Percentiles rank a stretch among this genome's conserved stretches.
These are phyloP conservation scores for Drosophila anceps DNA, from an alignment of 2,888 invertebrate genomes.

Conservation along the genomic window DNA sequence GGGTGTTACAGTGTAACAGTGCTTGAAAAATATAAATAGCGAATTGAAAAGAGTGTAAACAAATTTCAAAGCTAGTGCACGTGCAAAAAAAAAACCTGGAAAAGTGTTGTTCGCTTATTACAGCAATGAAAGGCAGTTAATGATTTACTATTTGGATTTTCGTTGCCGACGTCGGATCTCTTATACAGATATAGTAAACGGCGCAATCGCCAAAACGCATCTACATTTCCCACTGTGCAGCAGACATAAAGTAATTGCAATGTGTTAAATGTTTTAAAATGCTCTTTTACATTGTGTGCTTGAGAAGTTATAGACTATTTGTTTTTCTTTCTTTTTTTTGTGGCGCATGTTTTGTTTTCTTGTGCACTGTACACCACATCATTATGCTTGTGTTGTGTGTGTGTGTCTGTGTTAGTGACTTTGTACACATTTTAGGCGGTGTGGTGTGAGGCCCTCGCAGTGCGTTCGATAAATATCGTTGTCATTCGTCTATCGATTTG, in stretches of 20 bases:
- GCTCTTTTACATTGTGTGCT: conserved; percentile 3
- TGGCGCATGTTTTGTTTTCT: conserved; percentile 80
- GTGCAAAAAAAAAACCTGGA: conserved; percentile 29
- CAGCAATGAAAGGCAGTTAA: conserved; percentile 70
- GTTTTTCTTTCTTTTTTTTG: conserved; percentile 39
- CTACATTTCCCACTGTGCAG: conserved; percentile 55
- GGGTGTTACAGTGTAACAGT: conserved; percentile 74
- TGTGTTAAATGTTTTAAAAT: too few species aligned
- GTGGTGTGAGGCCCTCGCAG: conserved; percentile 68
- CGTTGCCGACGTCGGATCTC: conserved; percentile 61
- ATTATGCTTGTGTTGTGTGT: conserved; percentile 55
- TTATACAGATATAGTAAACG: conserved; percentile 58
- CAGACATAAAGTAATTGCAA: conserved; percentile 59
- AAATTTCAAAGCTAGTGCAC: conserved; percentile 32
- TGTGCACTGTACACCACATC: conserved; percentile 77
- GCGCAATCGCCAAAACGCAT: conserved; percentile 53
- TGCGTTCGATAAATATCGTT: conserved; percentile 56
- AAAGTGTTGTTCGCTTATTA: conserved; percentile 26
- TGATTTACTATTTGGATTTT: conserved; percentile 56
- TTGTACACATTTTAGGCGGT: conserved; percentile 75
- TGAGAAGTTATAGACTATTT: conserved; percentile 1
- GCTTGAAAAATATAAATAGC: conserved; percentile 67
- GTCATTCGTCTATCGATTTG: conserved; percentile 35
- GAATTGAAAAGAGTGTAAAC: conserved; percentile 59
- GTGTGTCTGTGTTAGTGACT: conserved; percentile 56